Evolutionary conservation across 2,113 vertebrate species (phyloP).

Genomic region (Cnemophilus loriae): DNA sequence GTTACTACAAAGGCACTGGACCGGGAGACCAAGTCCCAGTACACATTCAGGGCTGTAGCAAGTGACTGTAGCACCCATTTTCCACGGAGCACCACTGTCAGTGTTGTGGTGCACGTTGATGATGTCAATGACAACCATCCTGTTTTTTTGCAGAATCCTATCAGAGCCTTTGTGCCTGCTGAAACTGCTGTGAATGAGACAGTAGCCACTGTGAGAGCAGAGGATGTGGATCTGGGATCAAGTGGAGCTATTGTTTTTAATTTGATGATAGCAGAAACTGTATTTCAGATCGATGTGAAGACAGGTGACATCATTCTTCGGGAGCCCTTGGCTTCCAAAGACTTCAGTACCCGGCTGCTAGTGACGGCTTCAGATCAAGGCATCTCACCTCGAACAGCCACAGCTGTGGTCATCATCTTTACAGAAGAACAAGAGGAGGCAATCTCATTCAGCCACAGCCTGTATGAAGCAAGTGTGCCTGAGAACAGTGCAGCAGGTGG

Average conservation of each 20-base stretch:
- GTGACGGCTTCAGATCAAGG: conserved; percentile 81
- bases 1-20: conserved; percentile 75
- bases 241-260: conserved; percentile 80
- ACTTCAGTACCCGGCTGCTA: conserved; percentile 73
- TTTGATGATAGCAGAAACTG: conserved; percentile 63
- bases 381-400: conserved; percentile 68
- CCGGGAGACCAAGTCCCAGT: conserved; percentile 76
- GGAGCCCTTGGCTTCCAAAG: conserved; percentile 54
- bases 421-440: conserved; percentile 70
- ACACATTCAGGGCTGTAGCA: conserved; percentile 77
- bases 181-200: conserved; percentile 67
- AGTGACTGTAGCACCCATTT: conserved; percentile 75
- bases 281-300: conserved; percentile 73
- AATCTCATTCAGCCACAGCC: conserved; percentile 76
- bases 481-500: conserved; percentile 86
- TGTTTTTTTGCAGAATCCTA: conserved; percentile 74
- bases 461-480: conserved; percentile 74
- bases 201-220: conserved; percentile 68
- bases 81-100: conserved; percentile 73
- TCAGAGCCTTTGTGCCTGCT: conserved; percentile 69
- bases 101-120: conserved; percentile 74
- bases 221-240: conserved; percentile 78
- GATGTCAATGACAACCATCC: conserved; percentile 92
- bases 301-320: conserved; percentile 81
- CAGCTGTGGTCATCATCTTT: conserved; percentile 80